A percentile compares a stretch with the other conserved stretches of the same genome.
Evolutionary conservation across 1,140 invertebrate species (phyloP).

Genomic region (Saccostrea cuccullata): DNA sequence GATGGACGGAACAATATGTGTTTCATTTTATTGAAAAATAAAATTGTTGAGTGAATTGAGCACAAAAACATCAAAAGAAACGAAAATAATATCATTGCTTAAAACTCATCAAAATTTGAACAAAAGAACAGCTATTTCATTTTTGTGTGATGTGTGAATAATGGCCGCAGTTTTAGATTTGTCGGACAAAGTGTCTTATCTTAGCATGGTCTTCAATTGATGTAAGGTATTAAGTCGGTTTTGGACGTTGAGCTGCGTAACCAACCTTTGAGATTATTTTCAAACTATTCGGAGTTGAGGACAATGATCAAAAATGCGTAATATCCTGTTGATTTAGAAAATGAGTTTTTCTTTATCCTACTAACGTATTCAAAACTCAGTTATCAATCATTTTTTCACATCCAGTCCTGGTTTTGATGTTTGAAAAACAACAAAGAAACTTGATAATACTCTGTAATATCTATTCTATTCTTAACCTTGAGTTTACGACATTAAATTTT

Average conservation of each 20-base stretch:
- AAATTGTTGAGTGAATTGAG: slow-evolving; percentile 30
- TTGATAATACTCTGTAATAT: slow-evolving; percentile 13
- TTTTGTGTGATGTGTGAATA: slow-evolving; percentile 34
- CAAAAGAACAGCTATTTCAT: slow-evolving; percentile 34
- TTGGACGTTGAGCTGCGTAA: slow-evolving; percentile 32
- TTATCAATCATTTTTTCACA: slow-evolving; percentile 37
- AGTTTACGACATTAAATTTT: slow-evolving; percentile 29
- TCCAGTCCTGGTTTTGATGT: slow-evolving; percentile 23
- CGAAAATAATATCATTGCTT: slow-evolving; percentile 27
- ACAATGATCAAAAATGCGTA: slow-evolving; percentile 36
- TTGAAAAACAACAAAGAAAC: slow-evolving; percentile 14
- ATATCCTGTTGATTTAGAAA: slow-evolving; percentile 34
- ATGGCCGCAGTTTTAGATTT: slow-evolving; percentile 25
- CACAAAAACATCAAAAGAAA: slow-evolving; percentile 29
- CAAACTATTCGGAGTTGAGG: slow-evolving; percentile 9
- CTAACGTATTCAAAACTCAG: slow-evolving; percentile 23
- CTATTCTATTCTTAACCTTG: not conserved
- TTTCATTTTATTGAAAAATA: slow-evolving; percentile 30
- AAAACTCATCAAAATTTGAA: slow-evolving; percentile 29
- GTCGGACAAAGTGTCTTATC: slow-evolving; percentile 26
- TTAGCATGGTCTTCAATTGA: slow-evolving; percentile 22
- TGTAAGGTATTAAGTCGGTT: slow-evolving; percentile 26
- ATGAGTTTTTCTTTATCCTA: slow-evolving; percentile 19
- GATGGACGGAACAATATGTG: slow-evolving; percentile 8
- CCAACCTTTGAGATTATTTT: slow-evolving; percentile 18